Conservation (phyloP, 2,888 invertebrate genomes). For the Lepetodrilus schrolli region DNA sequence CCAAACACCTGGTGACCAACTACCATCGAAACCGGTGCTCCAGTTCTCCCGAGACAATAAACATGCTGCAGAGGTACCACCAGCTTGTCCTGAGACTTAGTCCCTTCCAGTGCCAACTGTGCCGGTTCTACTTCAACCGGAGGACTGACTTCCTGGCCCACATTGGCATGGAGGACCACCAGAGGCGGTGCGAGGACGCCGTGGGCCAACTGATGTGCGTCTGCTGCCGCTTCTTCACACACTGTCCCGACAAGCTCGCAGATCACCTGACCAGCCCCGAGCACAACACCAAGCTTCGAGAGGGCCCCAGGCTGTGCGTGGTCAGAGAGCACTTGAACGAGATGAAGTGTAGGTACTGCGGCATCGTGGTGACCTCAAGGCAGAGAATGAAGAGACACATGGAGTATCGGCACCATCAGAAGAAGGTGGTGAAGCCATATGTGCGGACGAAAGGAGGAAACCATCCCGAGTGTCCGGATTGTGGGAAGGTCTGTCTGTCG, state of each 20-base stretch:
- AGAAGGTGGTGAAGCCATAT: constrained; percentile 40
- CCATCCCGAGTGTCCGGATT: constrained; percentile 50
- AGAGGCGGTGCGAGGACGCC: constrained; percentile 52
- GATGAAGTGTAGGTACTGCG: constrained; percentile 66
- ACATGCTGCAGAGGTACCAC: constrained; percentile 85
- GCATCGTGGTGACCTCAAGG: constrained; percentile 57
- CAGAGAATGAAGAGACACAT: constrained; percentile 63
- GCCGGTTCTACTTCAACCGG: constrained; percentile 87
- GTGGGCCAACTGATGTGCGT: constrained; percentile 69
- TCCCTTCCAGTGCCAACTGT: constrained; percentile 89
- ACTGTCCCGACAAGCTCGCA: not conserved
- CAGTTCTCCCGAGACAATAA: constrained; percentile 75
- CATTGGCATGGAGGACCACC: constrained; percentile 55
- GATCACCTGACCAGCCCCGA: not conserved
- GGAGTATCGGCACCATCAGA: constrained; percentile 52
- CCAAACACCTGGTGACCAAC: constrained; percentile 83
- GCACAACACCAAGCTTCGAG: not conserved
- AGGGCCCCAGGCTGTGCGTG: constrained; percentile 56
- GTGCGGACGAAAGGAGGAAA: constrained; percentile 45
- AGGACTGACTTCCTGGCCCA: constrained; percentile 80
- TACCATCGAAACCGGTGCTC: constrained; percentile 85
- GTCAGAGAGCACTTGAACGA: constrained; percentile 65
- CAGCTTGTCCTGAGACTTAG: constrained; percentile 85
- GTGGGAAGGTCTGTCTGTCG: constrained; percentile 44
- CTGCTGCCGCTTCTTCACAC: constrained; percentile 54